Conservation (phyloP, 1,140 invertebrate species). For the Sycophila sp. region DNA sequence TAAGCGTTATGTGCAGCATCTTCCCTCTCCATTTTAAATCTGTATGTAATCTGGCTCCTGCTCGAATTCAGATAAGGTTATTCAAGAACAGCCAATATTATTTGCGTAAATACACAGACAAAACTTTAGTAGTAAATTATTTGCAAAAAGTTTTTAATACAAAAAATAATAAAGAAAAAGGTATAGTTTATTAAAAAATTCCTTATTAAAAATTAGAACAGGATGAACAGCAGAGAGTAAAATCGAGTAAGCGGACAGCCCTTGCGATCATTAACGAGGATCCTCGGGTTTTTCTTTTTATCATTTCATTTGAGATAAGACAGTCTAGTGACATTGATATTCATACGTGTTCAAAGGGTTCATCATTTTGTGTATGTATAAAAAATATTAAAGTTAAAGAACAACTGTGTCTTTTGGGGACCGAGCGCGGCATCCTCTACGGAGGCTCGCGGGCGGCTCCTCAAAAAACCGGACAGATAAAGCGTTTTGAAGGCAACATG, state of each 20-base stretch:
- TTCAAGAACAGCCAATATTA: neutral
- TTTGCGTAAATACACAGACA: neutral
- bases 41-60: neutral
- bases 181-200: neutral
- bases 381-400: conserved; percentile 34
- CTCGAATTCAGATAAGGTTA: conserved; percentile 16
- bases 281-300: conserved; percentile 4
- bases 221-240: neutral
- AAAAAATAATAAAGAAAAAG: neutral
- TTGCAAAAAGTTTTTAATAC: too few relatives aligned
- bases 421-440: too few relatives aligned
- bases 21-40: neutral
- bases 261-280: conserved; percentile 29
- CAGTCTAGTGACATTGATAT: conserved; percentile 28
- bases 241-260: neutral
- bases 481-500: conserved; percentile 38
- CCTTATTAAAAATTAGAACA: conserved; percentile 25
- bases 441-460: too few relatives aligned
- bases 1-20: too few relatives aligned
- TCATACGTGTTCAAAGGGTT: conserved; percentile 28
- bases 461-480: conserved; percentile 33
- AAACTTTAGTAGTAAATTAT: too few relatives aligned
- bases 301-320: conserved; percentile 16
- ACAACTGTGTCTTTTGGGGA: conserved; percentile 20
- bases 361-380: conserved; percentile 24